Evolutionary conservation across 2,113 vertebrate species (phyloP).

Genomic region (Brachirus orientalis): DNA sequence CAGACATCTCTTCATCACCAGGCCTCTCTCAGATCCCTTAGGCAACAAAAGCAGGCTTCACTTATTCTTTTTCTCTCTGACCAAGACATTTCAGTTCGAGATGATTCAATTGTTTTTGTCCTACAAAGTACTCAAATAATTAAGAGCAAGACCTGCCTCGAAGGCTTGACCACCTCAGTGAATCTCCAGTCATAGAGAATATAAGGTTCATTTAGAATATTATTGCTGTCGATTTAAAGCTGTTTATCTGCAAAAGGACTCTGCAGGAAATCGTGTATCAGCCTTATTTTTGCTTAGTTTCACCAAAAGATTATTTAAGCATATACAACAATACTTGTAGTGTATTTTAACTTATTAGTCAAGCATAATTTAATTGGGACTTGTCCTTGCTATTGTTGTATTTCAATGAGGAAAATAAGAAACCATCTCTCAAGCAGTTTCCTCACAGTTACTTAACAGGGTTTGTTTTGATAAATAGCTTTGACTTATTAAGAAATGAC

Average conservation of each 20-base stretch:
- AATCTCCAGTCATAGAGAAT: conserved; percentile 29
- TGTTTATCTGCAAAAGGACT: conserved; percentile 8
- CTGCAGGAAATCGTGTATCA: conserved; percentile 24
- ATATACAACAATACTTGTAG: background rate
- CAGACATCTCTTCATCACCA: conserved; percentile 19
- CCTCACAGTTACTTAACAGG: conserved; percentile 35
- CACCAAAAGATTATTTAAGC: background rate
- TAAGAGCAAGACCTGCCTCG: conserved; percentile 34
- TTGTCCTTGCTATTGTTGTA: background rate
- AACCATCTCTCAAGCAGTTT: conserved; percentile 51
- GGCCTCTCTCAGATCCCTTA: conserved; percentile 32
- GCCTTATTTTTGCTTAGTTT: too few relatives aligned
- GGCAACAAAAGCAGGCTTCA: conserved; percentile 41
- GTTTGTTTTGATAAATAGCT: conserved; percentile 42
- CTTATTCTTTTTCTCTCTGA: conserved; percentile 40
- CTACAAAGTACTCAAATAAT: conserved; percentile 44
- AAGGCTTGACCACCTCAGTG: conserved; percentile 32
- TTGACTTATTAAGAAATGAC: conserved; percentile 52
- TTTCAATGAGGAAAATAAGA: conserved; percentile 25
- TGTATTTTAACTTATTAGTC: background rate
- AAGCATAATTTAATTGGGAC: background rate
- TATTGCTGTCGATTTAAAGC: conserved; percentile 10
- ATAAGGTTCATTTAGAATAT: conserved; percentile 32
- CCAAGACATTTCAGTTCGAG: conserved; percentile 36
- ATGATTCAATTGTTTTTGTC: conserved; percentile 20